These are phyloP conservation scores for Drosophila anomelani DNA, from an alignment of 2,888 invertebrate genomes.

Conservation along the genomic window DNA sequence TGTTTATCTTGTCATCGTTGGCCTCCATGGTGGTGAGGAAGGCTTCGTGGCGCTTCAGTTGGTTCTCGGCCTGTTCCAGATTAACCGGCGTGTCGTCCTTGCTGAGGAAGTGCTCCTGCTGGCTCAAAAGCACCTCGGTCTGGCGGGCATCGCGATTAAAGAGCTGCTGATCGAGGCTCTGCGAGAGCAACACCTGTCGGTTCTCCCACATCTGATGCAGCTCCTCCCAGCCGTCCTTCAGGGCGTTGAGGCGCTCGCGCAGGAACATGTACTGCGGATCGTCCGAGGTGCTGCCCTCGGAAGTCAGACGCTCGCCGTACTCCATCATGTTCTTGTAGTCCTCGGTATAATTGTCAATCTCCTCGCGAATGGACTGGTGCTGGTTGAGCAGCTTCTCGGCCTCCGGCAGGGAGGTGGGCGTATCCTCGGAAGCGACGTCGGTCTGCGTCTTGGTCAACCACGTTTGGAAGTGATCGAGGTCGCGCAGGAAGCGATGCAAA, in stretches of 20 bases:
- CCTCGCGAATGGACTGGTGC: slow-evolving; percentile 99
- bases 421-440: slow-evolving; percentile 99
- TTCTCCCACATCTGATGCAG: slow-evolving; percentile 99
- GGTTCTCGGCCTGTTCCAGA: slow-evolving; percentile 98
- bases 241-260: slow-evolving; percentile 97
- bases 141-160: slow-evolving; percentile 98
- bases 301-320: slow-evolving; percentile 97
- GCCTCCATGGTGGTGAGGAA: slow-evolving; percentile 99
- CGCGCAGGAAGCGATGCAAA: slow-evolving; percentile 98
- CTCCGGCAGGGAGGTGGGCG: slow-evolving; percentile 95
- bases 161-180: slow-evolving; percentile 97
- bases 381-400: slow-evolving; percentile 98
- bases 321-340: slow-evolving; percentile 99
- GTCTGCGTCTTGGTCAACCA: slow-evolving; percentile 99
- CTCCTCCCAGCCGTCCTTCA: slow-evolving; percentile 99
- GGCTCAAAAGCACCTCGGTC: slow-evolving; percentile 98
- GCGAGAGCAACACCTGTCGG: slow-evolving; percentile 96
- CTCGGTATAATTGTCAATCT: slow-evolving; percentile 99
- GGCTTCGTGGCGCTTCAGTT: slow-evolving; percentile 98
- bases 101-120: slow-evolving; percentile 98
- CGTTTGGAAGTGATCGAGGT: slow-evolving; percentile 99
- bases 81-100: slow-evolving; percentile 98
- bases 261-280: slow-evolving; percentile 99
- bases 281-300: slow-evolving; percentile 93
- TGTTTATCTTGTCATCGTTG: slow-evolving; percentile 99